Base-by-base conservation (phyloP, 2,888 invertebrate species). In the Muscina levida region DNA sequence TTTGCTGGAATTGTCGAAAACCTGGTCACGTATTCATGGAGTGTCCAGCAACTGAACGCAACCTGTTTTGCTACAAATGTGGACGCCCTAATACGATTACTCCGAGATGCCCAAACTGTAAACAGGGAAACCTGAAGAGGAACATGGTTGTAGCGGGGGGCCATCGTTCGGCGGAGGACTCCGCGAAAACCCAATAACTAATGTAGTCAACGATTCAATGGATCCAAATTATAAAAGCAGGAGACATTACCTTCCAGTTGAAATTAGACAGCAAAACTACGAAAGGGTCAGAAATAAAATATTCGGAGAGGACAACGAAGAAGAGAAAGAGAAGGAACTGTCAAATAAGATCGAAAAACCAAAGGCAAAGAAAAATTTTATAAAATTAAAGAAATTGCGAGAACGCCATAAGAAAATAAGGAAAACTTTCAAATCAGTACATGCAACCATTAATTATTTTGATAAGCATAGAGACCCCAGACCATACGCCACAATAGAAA, bases 51-150 rank as follows among this genome's bases (percentile, higher is more conserved):
- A 0, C 46, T 0, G 39, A 62, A 15, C 57, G 72, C 31, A 11
- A 15, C 1, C 13, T 59, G n/a, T 72, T 72, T 57, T 71, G 71
- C 17, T 71, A 44, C 17, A 44, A 42, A 11, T 70, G 70, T 26
- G 70, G 70, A 17, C 39, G 24, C 1, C 39, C 51, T 0, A 72
- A 72, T n/a, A 53, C 53, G 0, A 65, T 72, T 3, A 31, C 62
- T 0, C 72, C 72, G 1, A 72, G 62, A 39, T 62, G 72, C n/a
- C 59, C 48, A 0, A 24, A 57, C n/a, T 75, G 68, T 11, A 57
- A 62, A 19, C 17, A 44, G 74, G 74, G 74, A 75, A 75, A 75
- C 62, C 24, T n/a, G 24, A 42, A 17, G 17, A 62, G 17, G 75
- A 46, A 51, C 68, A 15, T 59, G 68, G 59, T 10, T 22, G 24